These are phyloP conservation scores for Grammatotria lemairii DNA, from an alignment of 2,113 vertebrate genomes.

Conservation along the genomic window DNA sequence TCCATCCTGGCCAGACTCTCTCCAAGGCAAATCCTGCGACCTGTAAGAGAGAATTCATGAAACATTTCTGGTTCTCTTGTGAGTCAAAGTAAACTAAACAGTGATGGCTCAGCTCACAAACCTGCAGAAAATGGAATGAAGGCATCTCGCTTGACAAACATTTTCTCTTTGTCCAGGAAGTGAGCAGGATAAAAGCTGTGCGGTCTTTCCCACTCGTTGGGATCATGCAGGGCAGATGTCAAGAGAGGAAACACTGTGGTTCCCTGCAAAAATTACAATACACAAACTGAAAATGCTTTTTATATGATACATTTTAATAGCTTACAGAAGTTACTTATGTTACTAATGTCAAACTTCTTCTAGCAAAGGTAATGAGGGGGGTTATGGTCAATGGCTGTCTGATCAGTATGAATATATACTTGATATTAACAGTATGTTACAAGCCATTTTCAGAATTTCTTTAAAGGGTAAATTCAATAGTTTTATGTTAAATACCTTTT, in stretches of 20 bases:
- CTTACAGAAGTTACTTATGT: neutral
- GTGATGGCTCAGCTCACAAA: neutral
- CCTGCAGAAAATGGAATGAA: neutral
- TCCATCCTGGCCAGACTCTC: neutral
- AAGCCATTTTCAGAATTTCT: neutral
- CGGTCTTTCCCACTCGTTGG: rapidly evolving
- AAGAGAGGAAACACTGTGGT: neutral
- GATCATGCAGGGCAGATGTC: neutral
- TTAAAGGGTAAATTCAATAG: neutral
- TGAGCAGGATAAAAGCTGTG: neutral
- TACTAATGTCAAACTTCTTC: neutral
- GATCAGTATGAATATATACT: neutral
- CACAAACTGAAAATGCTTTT: neutral
- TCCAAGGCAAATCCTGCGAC: neutral
- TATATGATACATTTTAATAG: neutral
- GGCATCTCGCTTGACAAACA: neutral
- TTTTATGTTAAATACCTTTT: neutral
- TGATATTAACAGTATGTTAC: neutral
- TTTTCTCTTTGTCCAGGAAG: neutral
- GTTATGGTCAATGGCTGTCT: neutral
- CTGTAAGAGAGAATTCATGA: neutral
- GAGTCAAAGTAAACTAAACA: neutral
- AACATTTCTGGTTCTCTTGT: neutral
- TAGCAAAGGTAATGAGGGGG: neutral
- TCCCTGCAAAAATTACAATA: neutral